A percentile compares a stretch with the other conserved stretches of the same genome.
phyloP scores from a whole-genome alignment of 1,140 invertebrate genomes.

The Pteromalus puparum region DNA sequence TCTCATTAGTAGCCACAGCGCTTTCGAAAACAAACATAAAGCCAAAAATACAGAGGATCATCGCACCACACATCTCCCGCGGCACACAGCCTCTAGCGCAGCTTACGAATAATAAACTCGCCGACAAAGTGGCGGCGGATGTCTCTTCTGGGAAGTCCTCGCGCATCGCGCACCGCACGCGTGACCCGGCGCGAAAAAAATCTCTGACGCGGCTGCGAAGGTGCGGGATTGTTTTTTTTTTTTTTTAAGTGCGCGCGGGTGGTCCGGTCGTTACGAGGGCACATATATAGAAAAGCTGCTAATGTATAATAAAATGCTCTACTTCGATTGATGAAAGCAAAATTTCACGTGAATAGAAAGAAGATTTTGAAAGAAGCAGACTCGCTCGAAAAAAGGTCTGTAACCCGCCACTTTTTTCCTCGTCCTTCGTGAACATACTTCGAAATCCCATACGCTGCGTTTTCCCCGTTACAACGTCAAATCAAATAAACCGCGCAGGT shows the following conservation, averaged over 20 bases:
- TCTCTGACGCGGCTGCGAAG: background rate
- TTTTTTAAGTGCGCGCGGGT: conserved; percentile 38
- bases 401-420: no score
- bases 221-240: conserved; percentile 44
- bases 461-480: background rate
- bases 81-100: background rate
- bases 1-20: conserved; percentile 35
- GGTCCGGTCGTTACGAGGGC: background rate
- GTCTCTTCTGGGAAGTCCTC: conserved; percentile 7
- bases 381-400: no score
- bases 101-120: conserved; percentile 53
- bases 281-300: no score
- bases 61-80: background rate
- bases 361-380: no score
- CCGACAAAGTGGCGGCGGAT: conserved; percentile 52
- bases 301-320: no score
- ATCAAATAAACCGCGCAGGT: background rate
- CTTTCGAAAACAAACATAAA: conserved; percentile 39
- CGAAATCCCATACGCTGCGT: no score
- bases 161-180: background rate
- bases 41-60: conserved; percentile 35
- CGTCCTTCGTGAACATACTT: no score
- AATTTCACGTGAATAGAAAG: no score
- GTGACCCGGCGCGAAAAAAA: no score
- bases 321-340: no score